Evolutionary conservation across 2,888 invertebrate genomes (phyloP), one percentile per base, ranked within the genome.

Genomic region (Formica aserva): DNA sequence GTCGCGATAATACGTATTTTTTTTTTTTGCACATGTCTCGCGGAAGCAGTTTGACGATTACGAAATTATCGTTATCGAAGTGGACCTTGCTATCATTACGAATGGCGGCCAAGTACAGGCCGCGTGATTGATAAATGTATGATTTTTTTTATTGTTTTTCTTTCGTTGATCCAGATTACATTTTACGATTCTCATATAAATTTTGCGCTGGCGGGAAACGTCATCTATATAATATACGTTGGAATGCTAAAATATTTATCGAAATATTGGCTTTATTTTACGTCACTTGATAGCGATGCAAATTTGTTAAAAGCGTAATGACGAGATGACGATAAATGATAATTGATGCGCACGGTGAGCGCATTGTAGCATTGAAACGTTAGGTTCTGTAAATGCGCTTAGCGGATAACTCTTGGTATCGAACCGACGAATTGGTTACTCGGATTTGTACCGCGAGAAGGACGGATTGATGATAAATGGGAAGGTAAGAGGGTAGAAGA

Each of bases 391-490:
- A 84, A 78, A 86, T 48, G 86, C 62, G 69, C 69, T 84, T 67
- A 87, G 57, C 80, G 65, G 45, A 38, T 60, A 77, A 80, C 69
- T 83, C 83, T 85, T 75, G 87, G 76, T 76, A 76, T 60, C 62
- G 29, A 82, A 83, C 65, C 71, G 74, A 48, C 57, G 88, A 65
- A 82, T 83, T 32, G 63, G 82, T 85, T 84, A 75, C 88, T 83
- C 71, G 91, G 90, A 91, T 90, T 91, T 87, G 85, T 87, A 85
- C 66, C 67, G 84, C 65, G 86, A 84, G 83, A 78, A 80, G 87
- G 86, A 71, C 77, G 89, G 85, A 86, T 91, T 81, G 88, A 83
- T 77, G 85, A 87, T 89, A 89, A 88, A 86, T 81, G 86, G 86
- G 82, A 77, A 74, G 85, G 87, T 74, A 82, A 86, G 87, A 85